phyloP scores from a whole-genome alignment of 2,797 vertebrate genomes.

The Coluber constrictor region DNA sequence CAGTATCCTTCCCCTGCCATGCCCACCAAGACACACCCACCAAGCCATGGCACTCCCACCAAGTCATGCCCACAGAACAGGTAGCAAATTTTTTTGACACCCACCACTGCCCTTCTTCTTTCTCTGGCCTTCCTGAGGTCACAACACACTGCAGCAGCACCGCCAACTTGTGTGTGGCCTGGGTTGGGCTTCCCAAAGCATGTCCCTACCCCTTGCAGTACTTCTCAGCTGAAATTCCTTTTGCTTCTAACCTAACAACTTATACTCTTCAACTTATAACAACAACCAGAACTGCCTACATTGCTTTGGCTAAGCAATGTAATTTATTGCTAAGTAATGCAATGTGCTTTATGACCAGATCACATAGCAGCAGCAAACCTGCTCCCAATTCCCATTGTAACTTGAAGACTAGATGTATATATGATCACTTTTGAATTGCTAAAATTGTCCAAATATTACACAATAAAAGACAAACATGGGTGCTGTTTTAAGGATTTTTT shows the following conservation, averaged over 20 bases:
- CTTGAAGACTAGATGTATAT: neutral
- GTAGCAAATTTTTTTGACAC: too few relatives aligned
- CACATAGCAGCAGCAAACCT: neutral
- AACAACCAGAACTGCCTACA: neutral
- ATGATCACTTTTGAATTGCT: neutral
- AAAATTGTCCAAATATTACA: neutral
- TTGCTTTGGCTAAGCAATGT: neutral
- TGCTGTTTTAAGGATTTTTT: neutral
- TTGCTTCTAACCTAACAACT: neutral
- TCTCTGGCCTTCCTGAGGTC: neutral
- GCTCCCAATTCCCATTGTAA: neutral
- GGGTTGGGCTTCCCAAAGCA: neutral
- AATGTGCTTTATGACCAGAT: neutral
- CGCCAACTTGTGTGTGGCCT: neutral
- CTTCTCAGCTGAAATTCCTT: neutral
- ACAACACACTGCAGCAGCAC: neutral
- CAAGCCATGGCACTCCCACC: too few relatives aligned
- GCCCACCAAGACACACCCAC: too few relatives aligned
- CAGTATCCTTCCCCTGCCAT: too few relatives aligned
- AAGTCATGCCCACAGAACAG: too few relatives aligned
- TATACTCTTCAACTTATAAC: neutral
- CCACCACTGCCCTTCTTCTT: neutral
- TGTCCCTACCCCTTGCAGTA: neutral
- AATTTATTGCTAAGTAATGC: neutral
- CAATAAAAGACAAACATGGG: neutral